Conservation (phyloP, 2,797 vertebrate genomes). For the Anas capensis region DNA sequence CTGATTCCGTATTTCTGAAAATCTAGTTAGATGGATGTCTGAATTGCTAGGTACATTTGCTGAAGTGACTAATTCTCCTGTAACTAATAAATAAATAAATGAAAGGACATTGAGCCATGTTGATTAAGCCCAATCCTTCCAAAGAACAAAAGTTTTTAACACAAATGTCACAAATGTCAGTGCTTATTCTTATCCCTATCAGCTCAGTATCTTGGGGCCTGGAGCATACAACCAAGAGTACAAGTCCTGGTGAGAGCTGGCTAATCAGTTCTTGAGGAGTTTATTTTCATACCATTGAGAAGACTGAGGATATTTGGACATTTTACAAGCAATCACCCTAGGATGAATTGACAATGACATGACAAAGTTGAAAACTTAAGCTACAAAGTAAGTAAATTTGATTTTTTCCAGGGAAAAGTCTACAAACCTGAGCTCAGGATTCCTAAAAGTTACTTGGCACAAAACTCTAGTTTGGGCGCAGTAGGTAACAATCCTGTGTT, state of each 20-base stretch:
- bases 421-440: not conserved
- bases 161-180: not conserved
- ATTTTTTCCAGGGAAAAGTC: not conserved
- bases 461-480: not conserved
- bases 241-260: not conserved
- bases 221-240: not conserved
- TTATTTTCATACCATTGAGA: not conserved
- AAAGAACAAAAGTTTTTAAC: not conserved
- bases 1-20: not conserved
- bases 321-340: fast-evolving
- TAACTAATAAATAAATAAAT: too few species aligned
- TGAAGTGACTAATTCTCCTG: not conserved
- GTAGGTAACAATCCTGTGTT: not conserved
- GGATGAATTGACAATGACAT: fast-evolving
- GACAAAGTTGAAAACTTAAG: not conserved
- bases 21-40: not conserved
- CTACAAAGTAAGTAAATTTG: not conserved
- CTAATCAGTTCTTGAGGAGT: not conserved
- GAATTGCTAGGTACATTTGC: not conserved
- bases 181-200: not conserved
- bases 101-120: not conserved
- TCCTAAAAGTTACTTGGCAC: not conserved
- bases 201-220: not conserved
- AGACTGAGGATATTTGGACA: not conserved
- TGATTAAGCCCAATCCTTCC: not conserved